Evolutionary conservation across 2,113 vertebrate species (phyloP).

Genomic region (Hippocampus barbouri): DNA sequence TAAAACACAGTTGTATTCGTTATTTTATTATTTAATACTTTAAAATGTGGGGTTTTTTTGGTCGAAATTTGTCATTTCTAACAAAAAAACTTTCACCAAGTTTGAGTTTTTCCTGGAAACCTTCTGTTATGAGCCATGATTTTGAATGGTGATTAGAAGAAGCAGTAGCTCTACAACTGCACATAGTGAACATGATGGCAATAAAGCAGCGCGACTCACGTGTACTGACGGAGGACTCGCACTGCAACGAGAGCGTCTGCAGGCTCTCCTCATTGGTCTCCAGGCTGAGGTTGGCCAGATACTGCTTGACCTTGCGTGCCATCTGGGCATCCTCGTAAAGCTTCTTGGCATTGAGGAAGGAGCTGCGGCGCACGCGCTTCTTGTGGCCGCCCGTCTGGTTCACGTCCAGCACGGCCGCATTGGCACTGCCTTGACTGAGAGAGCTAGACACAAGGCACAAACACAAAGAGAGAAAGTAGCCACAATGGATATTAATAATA

Average conservation of each 20-base stretch:
- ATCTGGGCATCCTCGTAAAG: conserved; percentile 98
- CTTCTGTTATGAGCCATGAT: too few relatives aligned
- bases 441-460: conserved; percentile 70
- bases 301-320: conserved; percentile 95
- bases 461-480: conserved; percentile 4
- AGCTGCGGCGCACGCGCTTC: conserved; percentile 95
- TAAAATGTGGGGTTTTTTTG: too few relatives aligned
- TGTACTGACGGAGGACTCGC: conserved; percentile 91
- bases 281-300: conserved; percentile 88
- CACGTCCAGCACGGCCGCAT: conserved; percentile 88
- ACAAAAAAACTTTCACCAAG: too few relatives aligned
- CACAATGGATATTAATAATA: not conserved
- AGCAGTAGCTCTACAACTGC: too few relatives aligned
- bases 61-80: too few relatives aligned
- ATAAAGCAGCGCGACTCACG: conserved; percentile 69
- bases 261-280: conserved; percentile 96
- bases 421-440: conserved; percentile 93
- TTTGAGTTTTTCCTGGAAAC: too few relatives aligned
- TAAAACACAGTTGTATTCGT: too few relatives aligned
- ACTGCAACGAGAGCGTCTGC: conserved; percentile 88
- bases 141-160: not conserved
- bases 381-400: conserved; percentile 91
- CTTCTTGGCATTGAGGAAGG: conserved; percentile 98
- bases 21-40: too few relatives aligned
- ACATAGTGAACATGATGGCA: not conserved